Evolutionary conservation across 2,113 vertebrate genomes (phyloP).

Genomic region (Mirza zaza): DNA sequence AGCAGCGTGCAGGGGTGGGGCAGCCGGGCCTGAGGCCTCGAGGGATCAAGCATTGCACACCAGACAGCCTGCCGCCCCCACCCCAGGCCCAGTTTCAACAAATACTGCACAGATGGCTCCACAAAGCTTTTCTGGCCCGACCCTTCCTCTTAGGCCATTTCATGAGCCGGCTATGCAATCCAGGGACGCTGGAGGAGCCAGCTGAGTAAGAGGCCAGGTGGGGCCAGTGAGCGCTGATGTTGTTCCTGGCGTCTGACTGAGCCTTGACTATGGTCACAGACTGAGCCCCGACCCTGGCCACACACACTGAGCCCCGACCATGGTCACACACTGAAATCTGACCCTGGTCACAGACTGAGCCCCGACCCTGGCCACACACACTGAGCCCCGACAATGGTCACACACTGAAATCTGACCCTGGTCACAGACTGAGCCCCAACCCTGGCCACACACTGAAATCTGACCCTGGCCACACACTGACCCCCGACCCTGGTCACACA

Average conservation of each 20-base stretch:
- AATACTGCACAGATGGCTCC: conserved; percentile 66
- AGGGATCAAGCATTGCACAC: conserved; percentile 28
- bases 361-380: no score
- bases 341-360: background rate
- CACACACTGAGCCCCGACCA: background rate
- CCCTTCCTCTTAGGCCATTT: conserved; percentile 45
- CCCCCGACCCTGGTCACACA: no score
- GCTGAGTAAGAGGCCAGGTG: background rate
- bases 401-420: background rate
- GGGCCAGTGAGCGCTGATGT: background rate
- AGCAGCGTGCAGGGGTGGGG: background rate
- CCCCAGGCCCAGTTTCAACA: conserved; percentile 47
- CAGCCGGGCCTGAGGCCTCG: background rate
- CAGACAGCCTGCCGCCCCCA: conserved; percentile 39
- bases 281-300: background rate
- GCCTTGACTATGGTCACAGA: background rate
- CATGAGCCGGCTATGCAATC: background rate
- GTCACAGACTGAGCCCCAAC: background rate
- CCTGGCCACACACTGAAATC: background rate
- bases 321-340: background rate
- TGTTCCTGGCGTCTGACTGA: background rate
- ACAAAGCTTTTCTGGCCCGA: conserved; percentile 23
- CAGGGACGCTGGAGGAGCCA: background rate
- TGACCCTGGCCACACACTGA: no score
- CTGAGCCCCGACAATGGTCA: background rate